A percentile compares a stretch with the other conserved stretches of the same genome.
phyloP scores from a whole-genome alignment of 2,888 invertebrate genomes.

The Mayetiola destructor region DNA sequence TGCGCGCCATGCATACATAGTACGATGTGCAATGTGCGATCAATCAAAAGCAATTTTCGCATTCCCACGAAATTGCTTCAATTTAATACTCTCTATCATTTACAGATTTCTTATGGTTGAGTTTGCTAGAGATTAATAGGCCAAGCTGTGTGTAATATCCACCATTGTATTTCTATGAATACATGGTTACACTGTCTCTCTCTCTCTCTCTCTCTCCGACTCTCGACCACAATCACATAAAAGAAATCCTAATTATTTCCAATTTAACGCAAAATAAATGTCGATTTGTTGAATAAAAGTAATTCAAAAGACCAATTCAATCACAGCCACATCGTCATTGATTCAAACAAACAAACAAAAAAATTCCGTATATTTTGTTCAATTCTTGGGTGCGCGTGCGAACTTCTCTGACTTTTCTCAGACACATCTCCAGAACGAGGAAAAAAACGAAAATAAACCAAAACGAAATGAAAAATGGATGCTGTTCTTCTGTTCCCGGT shows the following conservation, averaged over 20 bases:
- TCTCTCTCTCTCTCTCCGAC: too few species aligned
- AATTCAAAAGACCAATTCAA: too few species aligned
- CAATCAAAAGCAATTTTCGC: slow-evolving; percentile 1
- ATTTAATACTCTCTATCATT: background rate
- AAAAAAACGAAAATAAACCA: background rate
- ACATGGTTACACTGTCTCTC: too few species aligned
- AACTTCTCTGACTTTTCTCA: too few species aligned
- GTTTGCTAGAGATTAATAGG: slow-evolving; percentile 8
- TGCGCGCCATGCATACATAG: too few species aligned
- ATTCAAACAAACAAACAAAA: too few species aligned
- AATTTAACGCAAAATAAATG: slow-evolving; percentile 3
- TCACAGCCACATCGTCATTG: too few species aligned
- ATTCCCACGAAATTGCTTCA: slow-evolving; percentile 11
- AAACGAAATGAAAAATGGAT: too few species aligned
- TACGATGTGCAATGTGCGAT: background rate
- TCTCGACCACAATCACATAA: too few species aligned
- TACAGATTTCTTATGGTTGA: background rate
- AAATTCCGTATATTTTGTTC: too few species aligned
- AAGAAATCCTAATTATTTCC: slow-evolving; percentile 6
- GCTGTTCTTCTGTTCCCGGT: too few species aligned
- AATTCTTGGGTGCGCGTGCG: background rate
- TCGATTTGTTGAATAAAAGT: too few species aligned
- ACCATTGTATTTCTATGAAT: background rate
- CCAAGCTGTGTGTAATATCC: background rate
- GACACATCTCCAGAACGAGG: background rate